Conservation (phyloP, 2,113 vertebrate genomes). For the Prolemur simus region DNA sequence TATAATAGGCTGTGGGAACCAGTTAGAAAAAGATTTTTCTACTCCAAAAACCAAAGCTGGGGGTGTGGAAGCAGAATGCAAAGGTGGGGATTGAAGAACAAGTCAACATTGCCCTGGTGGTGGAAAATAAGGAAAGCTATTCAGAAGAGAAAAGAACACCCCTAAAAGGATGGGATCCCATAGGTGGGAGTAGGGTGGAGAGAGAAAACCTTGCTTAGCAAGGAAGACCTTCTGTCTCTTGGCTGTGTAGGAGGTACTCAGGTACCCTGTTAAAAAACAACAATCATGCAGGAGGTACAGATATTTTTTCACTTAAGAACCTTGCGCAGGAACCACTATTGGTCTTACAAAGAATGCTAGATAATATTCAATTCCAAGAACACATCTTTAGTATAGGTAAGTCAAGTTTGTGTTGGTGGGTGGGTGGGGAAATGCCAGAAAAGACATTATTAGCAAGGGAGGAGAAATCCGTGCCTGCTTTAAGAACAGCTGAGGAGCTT, state of each 20-base stretch:
- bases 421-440: neutral
- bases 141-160: neutral
- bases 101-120: neutral
- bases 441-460: neutral
- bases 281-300: neutral
- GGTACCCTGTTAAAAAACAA: neutral
- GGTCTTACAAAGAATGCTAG: conserved; percentile 14
- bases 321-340: conserved; percentile 37
- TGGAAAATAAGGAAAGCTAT: neutral
- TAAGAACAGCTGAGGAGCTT: neutral
- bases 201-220: neutral
- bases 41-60: neutral
- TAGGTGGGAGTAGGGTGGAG: neutral
- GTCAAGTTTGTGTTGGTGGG: neutral
- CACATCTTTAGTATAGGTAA: conserved; percentile 34
- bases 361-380: neutral
- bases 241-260: neutral
- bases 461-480: conserved; percentile 1
- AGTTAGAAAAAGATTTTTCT: conserved; percentile 33
- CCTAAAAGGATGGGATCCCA: neutral
- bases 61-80: neutral
- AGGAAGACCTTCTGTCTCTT: neutral
- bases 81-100: neutral
- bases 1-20: neutral
- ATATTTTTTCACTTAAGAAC: neutral